These are phyloP conservation scores for Petrolisthes manimaculis DNA, from an alignment of 2,888 invertebrate genomes.

Conservation along the genomic window DNA sequence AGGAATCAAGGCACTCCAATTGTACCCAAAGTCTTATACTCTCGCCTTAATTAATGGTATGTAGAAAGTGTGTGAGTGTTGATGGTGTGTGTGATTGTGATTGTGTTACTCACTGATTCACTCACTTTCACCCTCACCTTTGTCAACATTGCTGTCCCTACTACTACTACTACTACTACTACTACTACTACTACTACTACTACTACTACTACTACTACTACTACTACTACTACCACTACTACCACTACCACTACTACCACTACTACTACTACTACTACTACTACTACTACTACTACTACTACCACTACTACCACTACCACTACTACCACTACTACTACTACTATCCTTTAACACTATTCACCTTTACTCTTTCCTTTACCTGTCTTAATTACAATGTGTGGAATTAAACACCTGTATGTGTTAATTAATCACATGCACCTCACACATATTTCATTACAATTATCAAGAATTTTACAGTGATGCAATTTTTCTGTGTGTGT, in stretches of 20 bases:
- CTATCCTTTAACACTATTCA: neutral
- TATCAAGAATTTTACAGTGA: too few relatives aligned
- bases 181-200: constrained; percentile 8
- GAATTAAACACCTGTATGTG: too few relatives aligned
- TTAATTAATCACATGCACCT: too few relatives aligned
- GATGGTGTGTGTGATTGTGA: too few relatives aligned
- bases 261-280: neutral
- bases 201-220: constrained; percentile 13
- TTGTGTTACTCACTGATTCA: neutral
- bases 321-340: neutral
- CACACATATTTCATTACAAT: too few relatives aligned
- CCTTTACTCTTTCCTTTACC: too few relatives aligned
- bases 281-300: neutral
- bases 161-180: constrained; percentile 5
- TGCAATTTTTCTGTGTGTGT: too few relatives aligned
- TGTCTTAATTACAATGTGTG: too few relatives aligned
- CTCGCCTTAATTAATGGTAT: neutral
- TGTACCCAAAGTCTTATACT: too few relatives aligned
- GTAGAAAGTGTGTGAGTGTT: neutral
- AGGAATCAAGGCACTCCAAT: too few relatives aligned
- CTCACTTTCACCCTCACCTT: neutral
- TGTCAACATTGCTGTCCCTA: neutral
- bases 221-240: neutral
- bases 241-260: too few relatives aligned
- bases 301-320: neutral